Evolutionary conservation across 1,140 invertebrate genomes (phyloP).

Genomic region (Cydia splendana): DNA sequence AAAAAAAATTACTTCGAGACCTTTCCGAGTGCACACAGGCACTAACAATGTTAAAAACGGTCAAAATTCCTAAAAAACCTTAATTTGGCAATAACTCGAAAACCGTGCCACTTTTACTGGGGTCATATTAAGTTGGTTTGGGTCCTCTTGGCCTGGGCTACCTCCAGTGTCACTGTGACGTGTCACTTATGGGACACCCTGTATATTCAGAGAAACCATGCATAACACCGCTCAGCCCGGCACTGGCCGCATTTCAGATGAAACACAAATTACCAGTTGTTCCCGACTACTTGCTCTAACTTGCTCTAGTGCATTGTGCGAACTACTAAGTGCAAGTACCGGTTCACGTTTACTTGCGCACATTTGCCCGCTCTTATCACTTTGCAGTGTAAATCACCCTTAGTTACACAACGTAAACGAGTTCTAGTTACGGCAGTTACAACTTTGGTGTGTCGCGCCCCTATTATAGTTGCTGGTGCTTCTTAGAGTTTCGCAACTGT

Average conservation of each 20-base stretch:
- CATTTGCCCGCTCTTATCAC: slow-evolving; percentile 2
- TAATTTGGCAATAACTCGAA: no score
- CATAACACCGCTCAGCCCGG: no score
- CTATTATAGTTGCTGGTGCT: background rate
- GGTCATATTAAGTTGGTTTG: no score
- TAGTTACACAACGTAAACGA: slow-evolving; percentile 7
- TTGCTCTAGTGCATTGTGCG: background rate
- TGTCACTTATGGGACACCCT: no score
- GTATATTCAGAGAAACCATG: no score
- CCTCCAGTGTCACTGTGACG: no score
- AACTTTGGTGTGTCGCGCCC: background rate
- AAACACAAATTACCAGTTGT: background rate
- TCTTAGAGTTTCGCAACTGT: background rate
- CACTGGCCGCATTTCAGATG: background rate
- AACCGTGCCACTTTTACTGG: no score
- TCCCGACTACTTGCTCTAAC: background rate
- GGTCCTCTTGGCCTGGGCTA: no score
- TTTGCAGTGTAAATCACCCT: slow-evolving; percentile 13
- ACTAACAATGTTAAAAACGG: no score
- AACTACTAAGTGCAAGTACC: slow-evolving; percentile 2
- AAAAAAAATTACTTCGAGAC: no score
- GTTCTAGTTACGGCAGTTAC: background rate
- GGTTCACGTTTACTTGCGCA: background rate
- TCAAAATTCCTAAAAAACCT: no score
- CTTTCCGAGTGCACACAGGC: no score